A percentile compares a stretch with the other conserved stretches of the same genome.
These are phyloP conservation scores for Cosmorhoe ocellata DNA, from an alignment of 2,888 invertebrate genomes.

Conservation along the genomic window DNA sequence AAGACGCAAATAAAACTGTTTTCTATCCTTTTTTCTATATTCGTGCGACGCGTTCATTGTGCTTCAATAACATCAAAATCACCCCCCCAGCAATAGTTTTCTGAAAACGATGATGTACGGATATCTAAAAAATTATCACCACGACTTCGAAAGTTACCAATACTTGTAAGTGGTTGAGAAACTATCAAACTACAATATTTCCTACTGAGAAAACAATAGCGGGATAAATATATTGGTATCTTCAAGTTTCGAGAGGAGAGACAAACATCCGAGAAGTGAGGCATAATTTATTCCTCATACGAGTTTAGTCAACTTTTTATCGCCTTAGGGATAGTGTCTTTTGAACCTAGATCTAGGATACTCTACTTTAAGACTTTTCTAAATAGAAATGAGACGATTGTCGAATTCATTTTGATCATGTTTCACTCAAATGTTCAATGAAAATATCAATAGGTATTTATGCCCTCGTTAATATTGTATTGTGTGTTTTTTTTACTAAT, in stretches of 20 bases:
- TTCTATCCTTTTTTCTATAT: neutral
- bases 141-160: conserved; percentile 37
- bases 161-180: conserved; percentile 46
- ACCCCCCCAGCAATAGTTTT: neutral
- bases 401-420: too few relatives aligned
- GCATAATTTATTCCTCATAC: conserved; percentile 58
- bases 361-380: neutral
- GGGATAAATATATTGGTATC: conserved; percentile 44
- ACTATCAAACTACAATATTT: conserved; percentile 56
- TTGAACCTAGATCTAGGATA: conserved; percentile 2
- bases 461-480: too few relatives aligned
- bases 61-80: neutral
- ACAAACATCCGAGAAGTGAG: conserved; percentile 51
- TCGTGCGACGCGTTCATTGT: neutral
- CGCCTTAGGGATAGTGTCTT: conserved; percentile 31
- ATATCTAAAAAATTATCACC: conserved; percentile 22
- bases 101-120: conserved; percentile 4
- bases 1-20: neutral
- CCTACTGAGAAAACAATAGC: conserved; percentile 48
- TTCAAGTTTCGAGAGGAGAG: conserved; percentile 32
- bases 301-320: conserved; percentile 52
- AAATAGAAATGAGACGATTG: too few relatives aligned
- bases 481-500: too few relatives aligned
- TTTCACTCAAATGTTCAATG: too few relatives aligned
- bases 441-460: too few relatives aligned